phyloP scores from a whole-genome alignment of 2,113 vertebrate species.

The Pedionomus torquatus region DNA sequence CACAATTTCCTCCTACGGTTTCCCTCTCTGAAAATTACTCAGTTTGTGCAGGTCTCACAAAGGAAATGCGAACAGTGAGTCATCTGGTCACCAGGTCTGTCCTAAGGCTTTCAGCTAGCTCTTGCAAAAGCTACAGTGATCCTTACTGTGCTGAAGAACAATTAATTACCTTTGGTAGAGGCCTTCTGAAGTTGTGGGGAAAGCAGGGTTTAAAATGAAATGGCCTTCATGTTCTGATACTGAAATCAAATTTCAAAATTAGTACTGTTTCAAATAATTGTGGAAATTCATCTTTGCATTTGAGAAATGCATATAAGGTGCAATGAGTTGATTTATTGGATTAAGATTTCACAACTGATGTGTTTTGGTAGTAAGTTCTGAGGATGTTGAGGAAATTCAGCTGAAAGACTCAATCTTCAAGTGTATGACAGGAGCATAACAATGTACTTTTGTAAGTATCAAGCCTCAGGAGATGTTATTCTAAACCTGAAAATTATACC shows the following conservation, averaged over 20 bases:
- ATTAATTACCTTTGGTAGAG: background rate
- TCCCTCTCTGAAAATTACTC: conserved; percentile 31
- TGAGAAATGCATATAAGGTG: background rate
- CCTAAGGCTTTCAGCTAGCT: background rate
- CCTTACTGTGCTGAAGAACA: background rate
- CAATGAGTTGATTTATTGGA: background rate
- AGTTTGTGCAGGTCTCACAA: conserved; percentile 11
- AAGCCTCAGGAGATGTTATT: background rate
- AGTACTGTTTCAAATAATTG: background rate
- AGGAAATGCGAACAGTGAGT: conserved; percentile 44
- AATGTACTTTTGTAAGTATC: background rate
- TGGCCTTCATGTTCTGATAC: background rate
- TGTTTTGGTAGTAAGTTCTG: background rate
- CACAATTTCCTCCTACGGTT: conserved; percentile 37
- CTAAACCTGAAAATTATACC: background rate
- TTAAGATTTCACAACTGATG: background rate
- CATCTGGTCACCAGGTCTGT: conserved; percentile 42
- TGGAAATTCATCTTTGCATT: background rate
- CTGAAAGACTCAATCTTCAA: background rate
- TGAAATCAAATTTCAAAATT: background rate
- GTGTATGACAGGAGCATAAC: background rate
- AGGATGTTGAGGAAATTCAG: background rate
- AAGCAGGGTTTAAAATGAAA: background rate
- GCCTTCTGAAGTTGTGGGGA: background rate
- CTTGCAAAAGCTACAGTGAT: background rate